Base-by-base conservation (phyloP, 2,113 vertebrate species). In the Neopipo cinnamomea region DNA sequence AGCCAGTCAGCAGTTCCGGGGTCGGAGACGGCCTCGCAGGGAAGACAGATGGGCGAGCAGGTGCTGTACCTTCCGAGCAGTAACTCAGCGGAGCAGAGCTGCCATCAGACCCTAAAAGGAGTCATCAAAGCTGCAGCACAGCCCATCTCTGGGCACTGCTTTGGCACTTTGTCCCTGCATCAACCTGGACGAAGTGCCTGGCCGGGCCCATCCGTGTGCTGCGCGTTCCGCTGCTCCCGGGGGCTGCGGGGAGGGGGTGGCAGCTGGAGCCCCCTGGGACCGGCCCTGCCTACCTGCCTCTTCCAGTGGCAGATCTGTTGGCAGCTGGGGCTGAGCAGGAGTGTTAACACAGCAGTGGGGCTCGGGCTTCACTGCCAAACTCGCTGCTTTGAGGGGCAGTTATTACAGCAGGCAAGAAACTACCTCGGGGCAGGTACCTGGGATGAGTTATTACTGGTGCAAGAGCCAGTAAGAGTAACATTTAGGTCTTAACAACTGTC, bases 11-110 rank as follows among this genome's bases (percentile, higher is more conserved):
- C 91, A 85, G 1, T 55, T 85, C 42, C 1, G 19, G 63, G 88
- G 56, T 85, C 12, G 8, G 91, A 78, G 66, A 31, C 87, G 89
- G 68, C 76, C 85, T 82, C 0, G 37, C 67, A 30, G 89, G 95
- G 80, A 68, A 81, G 93, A 76, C 96, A 97, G 96, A 96, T 96
- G 96, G 95, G 91, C 2, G 28, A 96, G 95, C 94, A 96, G 96
- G 95, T 96, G 95, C 91, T 81, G 84, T 3, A 81, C 93, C 96
- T 95, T 22, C 46, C 3, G 1, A 94, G 87, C 89, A 84, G 86
- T 25, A 94, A 78, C 91, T 92, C 94, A 86, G 93, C 14, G 0
- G 89, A 91, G 89, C 89, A 63, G 91, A 95, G 93, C 89, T 95
- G 96, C 95, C 94, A 91, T 81, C 87, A 89, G 86, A 44, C 56